Percentiles rank a stretch among this genome's conserved stretches.
phyloP scores from a whole-genome alignment of 2,888 invertebrate genomes.

The Apeira syringaria region DNA sequence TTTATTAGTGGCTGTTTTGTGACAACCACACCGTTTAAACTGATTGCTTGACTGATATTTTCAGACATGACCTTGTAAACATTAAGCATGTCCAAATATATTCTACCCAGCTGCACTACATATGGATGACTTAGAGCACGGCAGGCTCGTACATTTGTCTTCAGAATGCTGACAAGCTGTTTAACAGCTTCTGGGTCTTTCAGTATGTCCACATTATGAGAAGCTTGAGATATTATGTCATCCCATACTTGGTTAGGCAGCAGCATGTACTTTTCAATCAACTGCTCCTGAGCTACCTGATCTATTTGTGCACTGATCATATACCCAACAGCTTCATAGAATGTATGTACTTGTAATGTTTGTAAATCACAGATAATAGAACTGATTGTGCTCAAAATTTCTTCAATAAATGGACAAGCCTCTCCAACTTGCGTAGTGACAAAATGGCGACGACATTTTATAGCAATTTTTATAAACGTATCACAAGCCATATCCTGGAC shows the following conservation, averaged over 20 bases:
- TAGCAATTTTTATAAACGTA: conserved; percentile 99
- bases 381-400: conserved; percentile 97
- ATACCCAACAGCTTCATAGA: conserved; percentile 99
- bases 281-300: conserved; percentile 93
- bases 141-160: conserved; percentile 99
- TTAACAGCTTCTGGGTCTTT: conserved; percentile 98
- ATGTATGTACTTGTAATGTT: conserved; percentile 99
- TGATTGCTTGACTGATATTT: conserved; percentile 97
- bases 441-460: conserved; percentile 99
- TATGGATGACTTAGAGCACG: conserved; percentile 98
- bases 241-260: conserved; percentile 99
- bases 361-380: conserved; percentile 99
- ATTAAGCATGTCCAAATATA: conserved; percentile 99
- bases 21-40: conserved; percentile 97
- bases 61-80: conserved; percentile 99
- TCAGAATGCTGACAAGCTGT: conserved; percentile 98
- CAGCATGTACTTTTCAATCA: conserved; percentile 98
- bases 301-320: conserved; percentile 99
- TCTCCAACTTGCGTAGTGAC: conserved; percentile 98
- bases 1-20: conserved; percentile 99
- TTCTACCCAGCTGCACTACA: conserved; percentile 96
- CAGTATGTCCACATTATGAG: conserved; percentile 97
- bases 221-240: conserved; percentile 98
- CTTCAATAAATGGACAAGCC: conserved; percentile 98
- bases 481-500: conserved; percentile 99